Conservation (phyloP, 2,888 invertebrate species). For the Drosophila cyrtoloma region DNA sequence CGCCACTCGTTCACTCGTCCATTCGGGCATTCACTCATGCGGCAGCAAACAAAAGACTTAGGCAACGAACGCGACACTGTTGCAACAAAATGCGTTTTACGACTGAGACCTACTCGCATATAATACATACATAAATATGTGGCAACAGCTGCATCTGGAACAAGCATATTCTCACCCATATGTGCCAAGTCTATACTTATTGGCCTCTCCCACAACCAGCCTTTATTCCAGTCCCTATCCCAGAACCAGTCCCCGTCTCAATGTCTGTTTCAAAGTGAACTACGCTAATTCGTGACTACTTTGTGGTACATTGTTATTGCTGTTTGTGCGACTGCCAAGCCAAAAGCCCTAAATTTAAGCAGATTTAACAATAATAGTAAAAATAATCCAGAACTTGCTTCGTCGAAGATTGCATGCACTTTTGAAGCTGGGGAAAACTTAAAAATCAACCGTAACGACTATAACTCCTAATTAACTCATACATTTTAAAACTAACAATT, state of each 20-base stretch:
- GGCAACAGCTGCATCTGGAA: conserved; percentile 66
- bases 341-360: conserved; percentile 51
- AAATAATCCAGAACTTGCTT: conserved; percentile 5
- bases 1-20: conserved; percentile 31
- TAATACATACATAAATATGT: conserved; percentile 32
- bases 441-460: too few relatives aligned
- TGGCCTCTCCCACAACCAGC: conserved; percentile 3
- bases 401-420: conserved; percentile 39
- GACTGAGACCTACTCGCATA: conserved; percentile 16
- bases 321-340: conserved; percentile 40
- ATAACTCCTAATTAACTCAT: not conserved
- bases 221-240: conserved; percentile 15
- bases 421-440: not conserved
- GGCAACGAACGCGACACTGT: conserved; percentile 70
- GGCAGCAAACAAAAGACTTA: conserved; percentile 81
- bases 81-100: conserved; percentile 73
- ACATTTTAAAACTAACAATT: not conserved
- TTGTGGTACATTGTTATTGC: conserved; percentile 55
- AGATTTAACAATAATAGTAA: conserved; percentile 43
- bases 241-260: conserved; percentile 11
- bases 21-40: conserved; percentile 69
- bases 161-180: conserved; percentile 67
- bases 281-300: conserved; percentile 79
- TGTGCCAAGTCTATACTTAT: conserved; percentile 30
- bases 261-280: conserved; percentile 48